Percentiles rank a stretch among this genome's conserved stretches.
These are phyloP conservation scores for Cephalopterus ornatus DNA, from an alignment of 2,113 vertebrate species.

Conservation along the genomic window DNA sequence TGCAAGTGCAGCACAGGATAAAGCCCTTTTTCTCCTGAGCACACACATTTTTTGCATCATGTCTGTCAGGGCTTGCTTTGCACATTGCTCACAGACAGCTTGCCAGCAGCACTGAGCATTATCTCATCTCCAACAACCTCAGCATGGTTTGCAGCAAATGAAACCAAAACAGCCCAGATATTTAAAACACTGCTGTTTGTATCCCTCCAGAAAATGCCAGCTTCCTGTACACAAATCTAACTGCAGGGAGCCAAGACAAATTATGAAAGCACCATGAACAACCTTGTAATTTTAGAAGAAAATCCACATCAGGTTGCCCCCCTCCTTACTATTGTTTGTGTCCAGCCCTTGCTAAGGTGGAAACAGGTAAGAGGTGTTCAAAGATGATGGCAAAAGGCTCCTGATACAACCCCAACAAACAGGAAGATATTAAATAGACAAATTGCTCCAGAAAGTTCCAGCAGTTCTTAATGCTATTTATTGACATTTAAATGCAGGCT, in stretches of 20 bases:
- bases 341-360: neutral
- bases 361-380: neutral
- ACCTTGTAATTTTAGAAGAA: neutral
- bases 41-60: neutral
- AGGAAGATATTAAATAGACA: neutral
- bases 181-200: slow-evolving; percentile 13
- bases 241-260: neutral
- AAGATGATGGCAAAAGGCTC: neutral
- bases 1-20: neutral
- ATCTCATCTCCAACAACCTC: neutral
- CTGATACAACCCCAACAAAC: neutral
- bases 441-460: neutral
- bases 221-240: neutral
- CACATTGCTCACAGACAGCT: neutral
- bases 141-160: neutral
- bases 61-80: neutral
- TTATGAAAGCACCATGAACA: rapidly evolving
- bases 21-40: neutral
- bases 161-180: neutral
- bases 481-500: neutral
- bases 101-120: neutral
- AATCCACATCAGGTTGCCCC: neutral
- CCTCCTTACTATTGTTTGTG: rapidly evolving
- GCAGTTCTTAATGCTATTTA: neutral
- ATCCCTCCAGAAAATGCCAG: slow-evolving; percentile 13